phyloP scores from a whole-genome alignment of 2,113 vertebrate species.

The Anthoscopus minutus region DNA sequence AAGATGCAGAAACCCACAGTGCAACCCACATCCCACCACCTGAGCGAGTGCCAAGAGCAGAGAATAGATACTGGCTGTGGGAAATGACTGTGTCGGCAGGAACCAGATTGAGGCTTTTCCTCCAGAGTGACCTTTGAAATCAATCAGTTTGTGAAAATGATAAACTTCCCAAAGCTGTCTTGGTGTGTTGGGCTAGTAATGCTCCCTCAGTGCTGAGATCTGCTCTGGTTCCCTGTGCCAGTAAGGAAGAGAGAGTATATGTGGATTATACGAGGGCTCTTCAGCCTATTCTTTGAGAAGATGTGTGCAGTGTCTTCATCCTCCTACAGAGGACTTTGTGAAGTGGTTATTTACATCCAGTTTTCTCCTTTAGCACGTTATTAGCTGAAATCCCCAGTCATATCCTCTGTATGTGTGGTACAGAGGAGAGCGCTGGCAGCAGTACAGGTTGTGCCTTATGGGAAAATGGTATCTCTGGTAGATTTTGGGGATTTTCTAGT shows the following conservation, averaged over 20 bases:
- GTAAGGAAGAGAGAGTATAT: not conserved
- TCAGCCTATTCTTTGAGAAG: not conserved
- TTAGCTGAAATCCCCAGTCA: not conserved
- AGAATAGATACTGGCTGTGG: not conserved
- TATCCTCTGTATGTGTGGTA: not conserved
- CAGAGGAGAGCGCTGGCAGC: not conserved
- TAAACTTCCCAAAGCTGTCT: not conserved
- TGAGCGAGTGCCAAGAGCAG: slow-evolving; percentile 14
- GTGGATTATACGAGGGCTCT: not conserved
- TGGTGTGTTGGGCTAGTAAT: not conserved
- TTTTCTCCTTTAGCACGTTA: not conserved
- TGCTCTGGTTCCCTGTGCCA: not conserved
- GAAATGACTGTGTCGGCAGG: not conserved
- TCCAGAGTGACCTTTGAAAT: slow-evolving; percentile 42
- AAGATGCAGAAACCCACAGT: slow-evolving; percentile 5
- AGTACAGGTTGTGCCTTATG: not conserved
- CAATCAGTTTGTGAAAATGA: not conserved
- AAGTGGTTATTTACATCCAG: not conserved
- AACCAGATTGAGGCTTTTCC: slow-evolving; percentile 19
- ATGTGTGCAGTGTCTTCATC: not conserved
- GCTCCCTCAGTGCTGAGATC: not conserved
- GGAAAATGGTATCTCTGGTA: not conserved
- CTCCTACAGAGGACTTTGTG: not conserved
- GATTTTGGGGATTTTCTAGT: not conserved
- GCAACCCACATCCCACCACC: not conserved